phyloP scores from a whole-genome alignment of 2,797 vertebrate species.

The Sebastes taczanowskii region DNA sequence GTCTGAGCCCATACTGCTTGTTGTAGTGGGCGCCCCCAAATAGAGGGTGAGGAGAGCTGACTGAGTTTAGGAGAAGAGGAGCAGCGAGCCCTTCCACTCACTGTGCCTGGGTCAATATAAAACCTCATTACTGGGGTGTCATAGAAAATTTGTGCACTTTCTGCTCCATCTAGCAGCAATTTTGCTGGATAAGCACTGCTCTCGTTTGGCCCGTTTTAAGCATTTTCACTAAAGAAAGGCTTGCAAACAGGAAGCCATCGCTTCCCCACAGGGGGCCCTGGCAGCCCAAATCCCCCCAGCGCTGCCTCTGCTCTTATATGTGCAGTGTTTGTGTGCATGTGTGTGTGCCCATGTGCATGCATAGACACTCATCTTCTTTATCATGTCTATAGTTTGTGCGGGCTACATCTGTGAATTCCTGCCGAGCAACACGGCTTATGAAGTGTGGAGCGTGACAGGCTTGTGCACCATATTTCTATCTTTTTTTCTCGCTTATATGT shows the following conservation, averaged over 20 bases:
- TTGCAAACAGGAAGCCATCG: conserved; percentile 73
- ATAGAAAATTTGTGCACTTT: conserved; percentile 90
- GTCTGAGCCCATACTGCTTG: conserved; percentile 45
- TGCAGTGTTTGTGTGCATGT: conserved; percentile 32
- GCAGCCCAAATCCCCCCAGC: conserved; percentile 46
- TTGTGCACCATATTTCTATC: conserved; percentile 13
- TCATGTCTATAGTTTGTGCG: conserved; percentile 27
- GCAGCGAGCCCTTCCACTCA: conserved; percentile 74
- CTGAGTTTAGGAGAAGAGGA: conserved; percentile 76
- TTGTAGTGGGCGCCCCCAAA: conserved; percentile 38
- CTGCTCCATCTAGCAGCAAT: conserved; percentile 90
- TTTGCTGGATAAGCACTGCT: conserved; percentile 88
- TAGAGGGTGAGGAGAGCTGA: conserved; percentile 64
- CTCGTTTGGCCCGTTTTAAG: conserved; percentile 85
- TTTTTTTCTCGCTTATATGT: conserved; percentile 15
- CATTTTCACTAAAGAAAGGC: conserved; percentile 74
- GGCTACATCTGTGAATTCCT: conserved; percentile 26
- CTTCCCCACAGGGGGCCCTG: conserved; percentile 54
- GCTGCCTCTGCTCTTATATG: conserved; percentile 63
- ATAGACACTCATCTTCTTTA: conserved; percentile 32
- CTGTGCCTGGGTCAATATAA: conserved; percentile 86
- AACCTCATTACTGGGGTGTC: conserved; percentile 90
- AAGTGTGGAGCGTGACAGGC: conserved; percentile 19
- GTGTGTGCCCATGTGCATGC: conserved; percentile 11
- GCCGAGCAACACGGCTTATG: conserved; percentile 16